Conservation (phyloP, 2,797 vertebrate species). For the Hyperoplus lanceolatus region DNA sequence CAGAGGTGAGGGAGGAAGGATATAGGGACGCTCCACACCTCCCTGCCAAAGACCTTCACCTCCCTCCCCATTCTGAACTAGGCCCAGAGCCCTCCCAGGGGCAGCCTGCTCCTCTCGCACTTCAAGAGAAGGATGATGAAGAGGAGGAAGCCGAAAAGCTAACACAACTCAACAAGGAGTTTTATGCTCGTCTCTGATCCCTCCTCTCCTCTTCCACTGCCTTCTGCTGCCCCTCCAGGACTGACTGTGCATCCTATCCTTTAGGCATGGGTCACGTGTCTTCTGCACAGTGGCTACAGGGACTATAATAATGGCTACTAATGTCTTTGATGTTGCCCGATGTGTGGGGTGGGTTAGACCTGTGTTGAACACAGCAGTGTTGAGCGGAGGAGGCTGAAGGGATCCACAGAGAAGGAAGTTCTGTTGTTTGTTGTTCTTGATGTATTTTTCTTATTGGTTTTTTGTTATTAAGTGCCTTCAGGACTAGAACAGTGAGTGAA, state of each 20-base stretch:
- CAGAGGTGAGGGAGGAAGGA: slow-evolving; percentile 73
- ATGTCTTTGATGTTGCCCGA: slow-evolving; percentile 40
- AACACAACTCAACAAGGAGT: slow-evolving; percentile 90
- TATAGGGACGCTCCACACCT: slow-evolving; percentile 76
- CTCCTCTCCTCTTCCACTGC: slow-evolving; percentile 24
- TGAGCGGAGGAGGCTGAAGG: slow-evolving; percentile 49
- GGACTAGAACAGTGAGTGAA: slow-evolving; percentile 76
- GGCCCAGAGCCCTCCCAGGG: slow-evolving; percentile 46
- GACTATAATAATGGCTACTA: slow-evolving; percentile 16
- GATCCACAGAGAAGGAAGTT: slow-evolving; percentile 46
- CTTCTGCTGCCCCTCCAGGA: slow-evolving; percentile 45
- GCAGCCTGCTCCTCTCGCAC: slow-evolving; percentile 72
- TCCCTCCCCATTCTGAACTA: slow-evolving; percentile 49
- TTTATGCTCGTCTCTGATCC: slow-evolving; percentile 82
- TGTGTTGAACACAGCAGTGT: slow-evolving; percentile 89
- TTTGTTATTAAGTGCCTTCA: slow-evolving; percentile 93
- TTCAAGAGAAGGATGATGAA: slow-evolving; percentile 72
- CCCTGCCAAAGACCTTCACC: slow-evolving; percentile 48
- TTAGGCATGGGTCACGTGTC: slow-evolving; percentile 18
- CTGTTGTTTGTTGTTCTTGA: slow-evolving; percentile 71
- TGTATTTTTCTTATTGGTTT: slow-evolving; percentile 69
- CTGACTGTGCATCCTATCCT: slow-evolving; percentile 38
- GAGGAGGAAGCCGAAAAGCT: slow-evolving; percentile 87
- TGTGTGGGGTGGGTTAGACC: slow-evolving; percentile 51
- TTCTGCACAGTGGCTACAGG: slow-evolving; percentile 34